These are phyloP conservation scores for Brachylomia viminalis DNA, from an alignment of 2,888 invertebrate genomes.

Conservation along the genomic window DNA sequence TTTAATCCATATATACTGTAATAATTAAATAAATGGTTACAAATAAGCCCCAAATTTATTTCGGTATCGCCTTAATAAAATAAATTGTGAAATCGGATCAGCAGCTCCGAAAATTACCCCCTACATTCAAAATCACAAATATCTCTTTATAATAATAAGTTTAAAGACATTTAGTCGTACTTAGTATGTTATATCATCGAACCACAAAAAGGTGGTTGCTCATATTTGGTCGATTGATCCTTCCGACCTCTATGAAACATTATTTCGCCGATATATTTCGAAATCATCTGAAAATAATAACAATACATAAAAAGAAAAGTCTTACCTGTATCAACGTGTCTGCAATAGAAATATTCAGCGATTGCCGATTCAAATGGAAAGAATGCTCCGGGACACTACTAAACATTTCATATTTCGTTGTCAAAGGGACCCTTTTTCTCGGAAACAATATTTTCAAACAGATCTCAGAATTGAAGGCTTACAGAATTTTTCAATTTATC, in stretches of 20 bases:
- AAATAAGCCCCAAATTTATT: no score
- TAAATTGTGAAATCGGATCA: no score
- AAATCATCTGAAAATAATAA: constrained; percentile 1
- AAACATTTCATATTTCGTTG: constrained; percentile 40
- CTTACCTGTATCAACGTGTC: background rate
- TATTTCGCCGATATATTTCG: background rate
- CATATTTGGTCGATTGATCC: background rate
- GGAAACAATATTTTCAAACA: constrained; percentile 40
- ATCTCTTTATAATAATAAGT: no score
- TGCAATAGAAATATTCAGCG: constrained; percentile 23
- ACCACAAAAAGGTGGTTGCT: background rate
- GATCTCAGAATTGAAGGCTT: constrained; percentile 32
- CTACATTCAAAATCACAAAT: no score
- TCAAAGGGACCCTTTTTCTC: constrained; percentile 35
- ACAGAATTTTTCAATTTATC: constrained; percentile 29
- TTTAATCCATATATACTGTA: no score
- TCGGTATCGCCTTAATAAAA: no score
- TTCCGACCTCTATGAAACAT: background rate
- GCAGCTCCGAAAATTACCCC: no score
- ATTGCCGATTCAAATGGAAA: constrained; percentile 10
- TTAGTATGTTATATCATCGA: background rate
- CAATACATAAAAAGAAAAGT: background rate
- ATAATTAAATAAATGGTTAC: no score
- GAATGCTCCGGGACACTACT: constrained; percentile 6
- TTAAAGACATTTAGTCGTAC: background rate